phyloP scores from a whole-genome alignment of 2,797 vertebrate species.

The Triplophysa yarkandensis region DNA sequence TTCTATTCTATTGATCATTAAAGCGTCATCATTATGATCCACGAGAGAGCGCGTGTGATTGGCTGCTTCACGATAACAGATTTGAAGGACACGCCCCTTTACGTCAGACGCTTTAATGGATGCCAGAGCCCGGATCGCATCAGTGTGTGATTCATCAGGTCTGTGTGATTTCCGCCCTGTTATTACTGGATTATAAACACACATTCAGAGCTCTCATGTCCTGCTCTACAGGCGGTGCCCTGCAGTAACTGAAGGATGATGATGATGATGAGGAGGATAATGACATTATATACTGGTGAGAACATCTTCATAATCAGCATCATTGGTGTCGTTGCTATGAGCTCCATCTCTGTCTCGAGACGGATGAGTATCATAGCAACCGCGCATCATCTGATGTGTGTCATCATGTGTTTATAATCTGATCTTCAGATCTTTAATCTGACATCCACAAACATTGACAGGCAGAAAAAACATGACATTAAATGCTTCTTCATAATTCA shows the following conservation, averaged over 20 bases:
- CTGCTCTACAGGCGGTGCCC: neutral
- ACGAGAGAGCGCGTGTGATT: too few relatives aligned
- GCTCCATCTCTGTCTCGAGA: conserved; percentile 27
- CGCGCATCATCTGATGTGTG: neutral
- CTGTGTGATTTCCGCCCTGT: neutral
- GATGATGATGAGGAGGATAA: conserved; percentile 25
- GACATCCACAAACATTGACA: too few relatives aligned
- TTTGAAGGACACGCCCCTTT: too few relatives aligned
- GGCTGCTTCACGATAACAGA: too few relatives aligned
- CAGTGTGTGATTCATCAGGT: too few relatives aligned
- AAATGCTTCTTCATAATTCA: too few relatives aligned
- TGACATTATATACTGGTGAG: conserved; percentile 62
- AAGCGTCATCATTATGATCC: too few relatives aligned
- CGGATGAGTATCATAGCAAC: conserved; percentile 32
- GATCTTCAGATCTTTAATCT: too few relatives aligned
- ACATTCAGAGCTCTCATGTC: conserved; percentile 9
- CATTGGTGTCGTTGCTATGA: conserved; percentile 23
- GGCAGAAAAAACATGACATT: too few relatives aligned
- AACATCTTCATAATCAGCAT: conserved; percentile 26
- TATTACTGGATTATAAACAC: conserved; percentile 54
- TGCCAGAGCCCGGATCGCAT: too few relatives aligned
- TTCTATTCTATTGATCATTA: too few relatives aligned
- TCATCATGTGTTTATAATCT: neutral
- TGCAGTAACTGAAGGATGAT: conserved; percentile 4
- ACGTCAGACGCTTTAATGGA: too few relatives aligned